Conservation (phyloP, 2,888 invertebrate genomes). For the Ichneumon xanthorius region DNA sequence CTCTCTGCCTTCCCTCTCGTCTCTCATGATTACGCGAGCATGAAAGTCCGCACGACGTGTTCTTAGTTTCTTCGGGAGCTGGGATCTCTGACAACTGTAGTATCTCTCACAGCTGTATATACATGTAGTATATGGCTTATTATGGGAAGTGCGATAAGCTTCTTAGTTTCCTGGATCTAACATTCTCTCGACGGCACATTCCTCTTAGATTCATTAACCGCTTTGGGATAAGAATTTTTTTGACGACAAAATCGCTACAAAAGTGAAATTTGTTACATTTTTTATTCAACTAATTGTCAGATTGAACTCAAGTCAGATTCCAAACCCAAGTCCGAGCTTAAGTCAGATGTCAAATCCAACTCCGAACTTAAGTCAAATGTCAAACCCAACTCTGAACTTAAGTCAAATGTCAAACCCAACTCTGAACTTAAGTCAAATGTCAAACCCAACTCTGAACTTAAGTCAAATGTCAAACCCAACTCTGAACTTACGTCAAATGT, state of each 20-base stretch:
- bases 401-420: too few relatives aligned
- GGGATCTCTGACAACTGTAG: slow-evolving; percentile 21
- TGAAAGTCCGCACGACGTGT: slow-evolving; percentile 31
- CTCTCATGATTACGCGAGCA: slow-evolving; percentile 46
- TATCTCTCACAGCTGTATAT: slow-evolving; percentile 10
- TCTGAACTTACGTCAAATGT: too few relatives aligned
- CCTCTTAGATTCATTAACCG: background rate
- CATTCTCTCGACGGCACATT: slow-evolving; percentile 19
- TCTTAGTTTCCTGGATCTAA: slow-evolving; percentile 32
- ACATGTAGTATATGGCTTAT: background rate
- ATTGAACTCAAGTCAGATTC: too few relatives aligned
- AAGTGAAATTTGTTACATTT: background rate
- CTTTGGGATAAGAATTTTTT: background rate
- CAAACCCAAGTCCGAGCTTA: too few relatives aligned
- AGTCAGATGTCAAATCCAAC: too few relatives aligned
- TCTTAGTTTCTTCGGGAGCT: slow-evolving; percentile 23
- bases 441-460: too few relatives aligned
- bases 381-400: too few relatives aligned
- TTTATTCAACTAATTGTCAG: background rate
- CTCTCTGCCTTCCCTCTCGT: background rate
- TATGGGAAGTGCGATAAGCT: slow-evolving; percentile 38
- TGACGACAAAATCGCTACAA: background rate
- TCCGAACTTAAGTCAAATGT: too few relatives aligned
- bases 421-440: too few relatives aligned
- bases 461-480: too few relatives aligned